These are phyloP conservation scores for Pelobates cultripes DNA, from an alignment of 2,797 vertebrate genomes.

Conservation along the genomic window DNA sequence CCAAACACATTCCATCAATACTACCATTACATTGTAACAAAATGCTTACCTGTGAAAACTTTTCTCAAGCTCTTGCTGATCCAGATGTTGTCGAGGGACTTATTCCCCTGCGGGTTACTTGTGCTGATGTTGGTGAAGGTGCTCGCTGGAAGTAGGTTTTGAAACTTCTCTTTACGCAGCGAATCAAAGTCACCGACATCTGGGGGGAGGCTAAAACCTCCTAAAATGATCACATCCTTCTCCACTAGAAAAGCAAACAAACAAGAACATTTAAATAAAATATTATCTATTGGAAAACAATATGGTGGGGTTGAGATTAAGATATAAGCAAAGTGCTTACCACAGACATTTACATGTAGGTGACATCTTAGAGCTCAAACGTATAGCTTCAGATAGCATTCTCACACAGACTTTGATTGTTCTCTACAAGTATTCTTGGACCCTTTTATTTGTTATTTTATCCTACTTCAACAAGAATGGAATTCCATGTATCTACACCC, in stretches of 20 bases:
- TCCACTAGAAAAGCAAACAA: conserved; percentile 64
- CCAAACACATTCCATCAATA: background rate
- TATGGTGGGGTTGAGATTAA: too few species aligned
- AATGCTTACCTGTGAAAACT: conserved; percentile 82
- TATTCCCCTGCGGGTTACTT: conserved; percentile 86
- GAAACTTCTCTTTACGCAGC: conserved; percentile 87
- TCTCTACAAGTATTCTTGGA: too few species aligned
- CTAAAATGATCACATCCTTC: conserved; percentile 87
- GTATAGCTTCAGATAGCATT: too few species aligned
- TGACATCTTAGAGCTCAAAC: too few species aligned
- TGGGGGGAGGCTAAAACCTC: conserved; percentile 84
- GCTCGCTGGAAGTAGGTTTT: conserved; percentile 77
- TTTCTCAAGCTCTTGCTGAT: conserved; percentile 88
- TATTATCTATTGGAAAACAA: too few species aligned
- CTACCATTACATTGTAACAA: background rate
- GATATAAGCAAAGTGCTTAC: too few species aligned
- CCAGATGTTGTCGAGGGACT: conserved; percentile 93
- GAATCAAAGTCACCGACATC: conserved; percentile 82
- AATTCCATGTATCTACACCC: too few species aligned
- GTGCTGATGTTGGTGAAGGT: conserved; percentile 96
- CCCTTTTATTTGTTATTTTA: too few species aligned
- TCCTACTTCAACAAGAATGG: too few species aligned
- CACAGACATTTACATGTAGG: too few species aligned
- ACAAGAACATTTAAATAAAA: background rate
- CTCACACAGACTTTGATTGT: too few species aligned